phyloP scores from a whole-genome alignment of 2,797 vertebrate species.

The Muraenolepis orangiensis region DNA sequence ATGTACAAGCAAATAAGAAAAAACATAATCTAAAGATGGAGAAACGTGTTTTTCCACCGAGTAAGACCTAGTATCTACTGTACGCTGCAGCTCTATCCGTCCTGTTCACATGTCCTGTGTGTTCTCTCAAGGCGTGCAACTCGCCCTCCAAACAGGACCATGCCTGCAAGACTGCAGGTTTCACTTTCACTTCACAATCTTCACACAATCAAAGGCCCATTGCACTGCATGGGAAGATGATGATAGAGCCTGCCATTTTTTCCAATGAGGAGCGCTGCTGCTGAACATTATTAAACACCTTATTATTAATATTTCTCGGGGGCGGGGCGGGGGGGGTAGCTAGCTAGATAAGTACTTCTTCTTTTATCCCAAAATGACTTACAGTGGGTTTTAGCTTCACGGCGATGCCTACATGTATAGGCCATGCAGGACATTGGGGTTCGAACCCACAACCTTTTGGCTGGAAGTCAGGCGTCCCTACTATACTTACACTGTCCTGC shows the following conservation, averaged over 20 bases:
- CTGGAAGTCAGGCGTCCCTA: too few species aligned
- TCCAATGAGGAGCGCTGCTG: too few species aligned
- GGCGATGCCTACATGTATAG: too few species aligned
- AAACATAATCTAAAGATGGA: background rate
- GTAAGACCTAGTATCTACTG: too few species aligned
- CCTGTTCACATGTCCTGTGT: background rate
- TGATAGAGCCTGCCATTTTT: too few species aligned
- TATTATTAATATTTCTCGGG: too few species aligned
- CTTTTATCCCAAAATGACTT: background rate
- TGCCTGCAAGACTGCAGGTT: background rate
- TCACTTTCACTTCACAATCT: background rate
- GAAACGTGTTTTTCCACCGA: background rate
- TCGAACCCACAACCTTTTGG: too few species aligned
- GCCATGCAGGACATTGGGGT: too few species aligned
- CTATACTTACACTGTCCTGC: too few species aligned
- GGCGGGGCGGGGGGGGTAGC: too few species aligned
- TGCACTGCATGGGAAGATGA: background rate
- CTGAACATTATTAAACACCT: background rate
- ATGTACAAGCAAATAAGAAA: background rate
- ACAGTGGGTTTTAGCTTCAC: background rate
- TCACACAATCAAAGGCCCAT: background rate
- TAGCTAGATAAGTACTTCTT: too few species aligned
- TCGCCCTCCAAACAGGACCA: too few species aligned
- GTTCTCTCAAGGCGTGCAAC: background rate
- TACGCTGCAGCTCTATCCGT: background rate